Evolutionary conservation across 2,888 invertebrate genomes (phyloP), one percentile per base, ranked within the genome.

Genomic region (Apamea monoglypha): DNA sequence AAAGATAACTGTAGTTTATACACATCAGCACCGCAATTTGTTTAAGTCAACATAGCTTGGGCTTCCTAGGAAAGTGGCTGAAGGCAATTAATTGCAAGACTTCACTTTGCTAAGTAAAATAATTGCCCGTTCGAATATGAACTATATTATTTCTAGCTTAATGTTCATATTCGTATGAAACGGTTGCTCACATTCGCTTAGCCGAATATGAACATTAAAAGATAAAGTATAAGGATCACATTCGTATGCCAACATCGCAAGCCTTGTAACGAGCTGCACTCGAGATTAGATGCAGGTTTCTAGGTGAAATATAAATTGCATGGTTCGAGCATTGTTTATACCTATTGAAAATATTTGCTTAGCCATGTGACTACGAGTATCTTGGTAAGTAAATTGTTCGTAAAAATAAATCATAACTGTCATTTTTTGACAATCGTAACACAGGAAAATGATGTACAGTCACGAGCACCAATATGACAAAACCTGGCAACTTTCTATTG

Each of bases 11-110:
- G 10, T 70, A 63, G 61, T 73, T 63, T 61, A 74, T 63, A 59
- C n/a, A 69, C 69, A 56, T 36, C 40, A 29, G 63, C 21, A 56
- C 61, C 71, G 36, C 66, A 81, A 69, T 71, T 67, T 61, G 66
- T 71, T 67, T n/a, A 66, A 82, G 70, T 76, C 70, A 76, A 81
- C 53, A 81, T 8, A 67, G 47, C 29, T 64, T 36, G 21, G 47
- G 36, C 16, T 47, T 69, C 6, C 3, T 21, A 14, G 25, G 71
- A 8, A 67, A 66, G 71, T 40, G 25, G 70, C 66, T 67, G 66
- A 29, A 21, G 29, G 29, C 69, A 69, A 50, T 21, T 44, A 44
- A 50, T 29, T 14, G 12, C 47, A 29, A 21, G 29, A 68, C 40
- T 10, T 12, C 1, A 44, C 18, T 67, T 44, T 6, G 67, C 40